phyloP scores from a whole-genome alignment of 2,113 vertebrate species.

The Prolemur simus region DNA sequence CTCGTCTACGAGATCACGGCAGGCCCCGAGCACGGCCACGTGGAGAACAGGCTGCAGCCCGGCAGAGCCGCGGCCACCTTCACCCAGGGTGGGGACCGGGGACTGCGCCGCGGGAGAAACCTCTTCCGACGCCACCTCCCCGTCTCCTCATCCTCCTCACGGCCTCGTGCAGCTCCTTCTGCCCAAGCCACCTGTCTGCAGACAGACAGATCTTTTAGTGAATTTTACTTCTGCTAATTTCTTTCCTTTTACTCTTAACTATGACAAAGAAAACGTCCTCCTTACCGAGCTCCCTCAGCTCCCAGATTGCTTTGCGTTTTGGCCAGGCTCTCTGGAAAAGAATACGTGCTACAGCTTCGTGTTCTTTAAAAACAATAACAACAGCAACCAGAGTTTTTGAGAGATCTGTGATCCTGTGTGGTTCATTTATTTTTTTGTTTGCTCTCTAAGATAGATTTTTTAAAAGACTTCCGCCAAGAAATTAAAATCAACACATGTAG shows the following conservation, averaged over 20 bases:
- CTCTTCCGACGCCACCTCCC: background rate
- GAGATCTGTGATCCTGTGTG: background rate
- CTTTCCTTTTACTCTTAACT: background rate
- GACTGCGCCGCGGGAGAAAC: background rate
- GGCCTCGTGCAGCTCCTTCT: background rate
- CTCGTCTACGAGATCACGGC: conserved; percentile 92
- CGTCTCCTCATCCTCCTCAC: background rate
- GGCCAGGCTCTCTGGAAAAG: background rate
- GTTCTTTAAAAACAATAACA: background rate
- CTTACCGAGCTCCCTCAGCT: background rate
- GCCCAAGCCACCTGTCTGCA: background rate
- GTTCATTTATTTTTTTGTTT: conserved; percentile 4
- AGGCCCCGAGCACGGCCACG: conserved; percentile 88
- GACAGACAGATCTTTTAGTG: background rate
- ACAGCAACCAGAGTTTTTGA: background rate
- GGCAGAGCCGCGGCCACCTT: conserved; percentile 85
- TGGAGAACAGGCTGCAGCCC: conserved; percentile 93
- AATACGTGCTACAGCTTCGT: background rate
- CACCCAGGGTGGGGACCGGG: conserved; percentile 90
- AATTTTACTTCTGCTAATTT: background rate
- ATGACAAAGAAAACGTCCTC: background rate
- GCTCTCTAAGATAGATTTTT: background rate
- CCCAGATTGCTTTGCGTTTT: background rate
- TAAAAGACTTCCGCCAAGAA: background rate
- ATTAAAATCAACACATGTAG: background rate